Evolutionary conservation across 2,797 vertebrate species (phyloP).

Genomic region (Capromys pilorides): DNA sequence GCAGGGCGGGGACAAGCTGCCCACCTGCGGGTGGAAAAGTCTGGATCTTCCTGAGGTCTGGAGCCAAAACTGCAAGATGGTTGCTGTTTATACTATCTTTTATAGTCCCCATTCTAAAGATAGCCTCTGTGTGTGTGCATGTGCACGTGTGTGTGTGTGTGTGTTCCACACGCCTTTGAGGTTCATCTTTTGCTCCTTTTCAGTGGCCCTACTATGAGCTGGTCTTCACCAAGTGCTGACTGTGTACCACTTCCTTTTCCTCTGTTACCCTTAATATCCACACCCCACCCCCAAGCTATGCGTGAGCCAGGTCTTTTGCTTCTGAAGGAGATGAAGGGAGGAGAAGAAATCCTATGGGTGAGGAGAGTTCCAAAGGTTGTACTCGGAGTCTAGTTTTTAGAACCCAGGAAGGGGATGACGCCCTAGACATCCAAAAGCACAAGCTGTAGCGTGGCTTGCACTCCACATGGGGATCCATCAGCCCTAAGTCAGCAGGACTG

Average conservation of each 20-base stretch:
- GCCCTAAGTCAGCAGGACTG: neutral
- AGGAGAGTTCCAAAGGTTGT: neutral
- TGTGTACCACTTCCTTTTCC: neutral
- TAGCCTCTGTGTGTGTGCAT: neutral
- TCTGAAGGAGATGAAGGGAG: neutral
- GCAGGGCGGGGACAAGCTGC: neutral
- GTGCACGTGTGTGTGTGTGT: neutral
- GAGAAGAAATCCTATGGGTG: neutral
- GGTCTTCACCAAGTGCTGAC: neutral
- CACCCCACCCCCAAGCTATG: rapidly evolving
- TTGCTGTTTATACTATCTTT: neutral
- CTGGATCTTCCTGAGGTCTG: neutral
- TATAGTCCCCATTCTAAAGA: neutral
- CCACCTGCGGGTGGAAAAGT: neutral
- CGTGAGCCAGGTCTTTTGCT: neutral
- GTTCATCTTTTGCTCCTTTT: constrained; percentile 1
- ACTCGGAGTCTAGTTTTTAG: neutral
- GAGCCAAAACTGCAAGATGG: neutral
- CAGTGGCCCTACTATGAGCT: neutral
- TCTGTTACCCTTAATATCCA: neutral
- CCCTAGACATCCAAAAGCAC: neutral
- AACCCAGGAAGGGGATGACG: neutral
- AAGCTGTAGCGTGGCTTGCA: neutral
- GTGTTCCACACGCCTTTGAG: neutral
- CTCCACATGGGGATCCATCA: neutral